These are phyloP conservation scores for Zaprionus inermis DNA, from an alignment of 1,140 invertebrate genomes.

Conservation along the genomic window DNA sequence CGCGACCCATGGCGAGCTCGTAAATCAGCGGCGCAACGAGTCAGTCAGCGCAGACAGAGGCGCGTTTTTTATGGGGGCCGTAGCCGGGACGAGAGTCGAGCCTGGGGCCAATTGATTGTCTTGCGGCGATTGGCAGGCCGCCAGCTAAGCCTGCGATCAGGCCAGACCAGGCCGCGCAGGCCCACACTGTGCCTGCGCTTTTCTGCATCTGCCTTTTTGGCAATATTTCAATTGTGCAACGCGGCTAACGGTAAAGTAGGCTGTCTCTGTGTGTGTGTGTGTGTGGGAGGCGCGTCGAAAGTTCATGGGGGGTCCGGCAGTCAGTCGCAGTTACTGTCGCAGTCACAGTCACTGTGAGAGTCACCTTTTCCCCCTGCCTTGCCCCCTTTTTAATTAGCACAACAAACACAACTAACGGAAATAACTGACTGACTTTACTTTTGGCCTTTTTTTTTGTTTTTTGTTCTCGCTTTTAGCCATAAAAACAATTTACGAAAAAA, in stretches of 20 bases:
- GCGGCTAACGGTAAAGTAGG: conserved; percentile 62
- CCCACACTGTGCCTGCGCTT: conserved; percentile 54
- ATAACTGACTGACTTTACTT: conserved; percentile 16
- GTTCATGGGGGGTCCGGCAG: conserved; percentile 69
- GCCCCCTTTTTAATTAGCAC: conserved; percentile 29
- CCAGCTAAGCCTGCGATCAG: conserved; percentile 29
- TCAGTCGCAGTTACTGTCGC: conserved; percentile 11
- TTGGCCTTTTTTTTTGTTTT: not conserved
- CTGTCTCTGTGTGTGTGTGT: conserved; percentile 25
- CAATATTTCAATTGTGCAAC: conserved; percentile 79
- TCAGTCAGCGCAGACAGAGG: conserved; percentile 61
- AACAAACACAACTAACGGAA: conserved; percentile 32
- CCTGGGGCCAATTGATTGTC: conserved; percentile 72
- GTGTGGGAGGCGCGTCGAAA: conserved; percentile 63
- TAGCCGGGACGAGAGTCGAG: not conserved
- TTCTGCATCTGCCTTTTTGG: conserved; percentile 62
- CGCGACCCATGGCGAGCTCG: conserved; percentile 73
- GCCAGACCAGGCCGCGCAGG: too few relatives aligned
- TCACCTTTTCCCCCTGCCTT: conserved; percentile 12
- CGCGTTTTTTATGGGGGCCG: conserved; percentile 78
- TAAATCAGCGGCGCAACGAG: conserved; percentile 77
- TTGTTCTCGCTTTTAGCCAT: conserved; percentile 44
- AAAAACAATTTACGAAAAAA: conserved; percentile 39
- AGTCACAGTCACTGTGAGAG: conserved; percentile 25
- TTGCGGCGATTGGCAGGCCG: conserved; percentile 70